Conservation (phyloP, 2,113 vertebrate species). For the Rhinogobius similis region DNA sequence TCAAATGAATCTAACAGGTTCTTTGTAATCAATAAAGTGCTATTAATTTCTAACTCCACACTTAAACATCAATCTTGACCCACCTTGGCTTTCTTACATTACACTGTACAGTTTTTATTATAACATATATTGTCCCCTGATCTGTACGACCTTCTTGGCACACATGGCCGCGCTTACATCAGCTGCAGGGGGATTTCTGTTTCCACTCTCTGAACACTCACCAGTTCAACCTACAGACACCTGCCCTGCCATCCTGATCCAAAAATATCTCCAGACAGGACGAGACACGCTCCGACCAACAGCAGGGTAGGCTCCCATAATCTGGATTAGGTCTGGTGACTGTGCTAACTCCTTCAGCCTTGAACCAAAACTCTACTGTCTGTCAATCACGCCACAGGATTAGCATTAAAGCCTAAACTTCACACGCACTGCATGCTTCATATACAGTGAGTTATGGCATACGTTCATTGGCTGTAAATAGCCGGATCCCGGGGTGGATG, state of each 20-base stretch:
- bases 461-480: background rate
- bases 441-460: slow-evolving; percentile 1
- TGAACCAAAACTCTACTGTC: background rate
- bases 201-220: background rate
- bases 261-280: slow-evolving; percentile 57
- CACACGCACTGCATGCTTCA: background rate
- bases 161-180: background rate
- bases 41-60: no score
- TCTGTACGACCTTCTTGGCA: background rate
- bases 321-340: slow-evolving; percentile 46
- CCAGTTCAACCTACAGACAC: slow-evolving; percentile 15
- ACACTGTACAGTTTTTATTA: background rate
- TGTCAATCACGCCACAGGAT: slow-evolving; percentile 6
- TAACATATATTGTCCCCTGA: background rate
- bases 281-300: slow-evolving; percentile 8
- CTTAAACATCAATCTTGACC: background rate
- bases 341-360: slow-evolving; percentile 12
- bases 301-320: slow-evolving; percentile 34
- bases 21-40: no score
- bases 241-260: slow-evolving; percentile 10
- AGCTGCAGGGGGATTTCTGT: background rate
- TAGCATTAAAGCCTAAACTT: background rate
- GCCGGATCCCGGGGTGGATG: background rate
- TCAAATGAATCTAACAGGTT: no score
- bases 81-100: background rate